phyloP scores from a whole-genome alignment of 2,797 vertebrate species.

The Okamejei kenojei region DNA sequence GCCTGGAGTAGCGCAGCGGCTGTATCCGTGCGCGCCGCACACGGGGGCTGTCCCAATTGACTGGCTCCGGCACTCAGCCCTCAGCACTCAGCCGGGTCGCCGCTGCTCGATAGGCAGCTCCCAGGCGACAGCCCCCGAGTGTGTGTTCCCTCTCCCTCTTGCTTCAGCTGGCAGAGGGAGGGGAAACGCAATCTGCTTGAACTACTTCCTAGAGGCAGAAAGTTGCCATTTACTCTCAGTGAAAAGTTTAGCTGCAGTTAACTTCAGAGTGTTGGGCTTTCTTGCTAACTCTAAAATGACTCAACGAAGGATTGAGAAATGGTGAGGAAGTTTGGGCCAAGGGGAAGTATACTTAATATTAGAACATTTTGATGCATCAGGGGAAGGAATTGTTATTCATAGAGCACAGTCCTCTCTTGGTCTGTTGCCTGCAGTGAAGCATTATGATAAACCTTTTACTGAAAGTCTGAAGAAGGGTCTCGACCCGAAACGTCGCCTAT shows the following conservation, averaged over 20 bases:
- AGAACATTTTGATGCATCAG: background rate
- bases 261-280: background rate
- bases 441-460: background rate
- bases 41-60: background rate
- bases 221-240: no score
- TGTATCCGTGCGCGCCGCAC: conserved; percentile 5
- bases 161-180: no score
- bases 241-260: background rate
- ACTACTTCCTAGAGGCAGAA: background rate
- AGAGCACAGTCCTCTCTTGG: background rate
- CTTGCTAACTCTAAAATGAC: background rate
- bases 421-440: background rate
- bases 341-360: background rate
- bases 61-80: background rate
- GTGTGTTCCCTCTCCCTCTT: background rate
- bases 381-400: background rate
- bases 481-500: no score
- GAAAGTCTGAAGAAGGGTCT: no score
- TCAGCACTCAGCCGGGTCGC: background rate
- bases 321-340: background rate
- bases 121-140: background rate
- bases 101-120: background rate
- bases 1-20: background rate
- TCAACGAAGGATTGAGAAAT: background rate
- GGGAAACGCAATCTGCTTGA: background rate